Conservation (phyloP, 2,888 invertebrate species). For the Cloeon dipterum region DNA sequence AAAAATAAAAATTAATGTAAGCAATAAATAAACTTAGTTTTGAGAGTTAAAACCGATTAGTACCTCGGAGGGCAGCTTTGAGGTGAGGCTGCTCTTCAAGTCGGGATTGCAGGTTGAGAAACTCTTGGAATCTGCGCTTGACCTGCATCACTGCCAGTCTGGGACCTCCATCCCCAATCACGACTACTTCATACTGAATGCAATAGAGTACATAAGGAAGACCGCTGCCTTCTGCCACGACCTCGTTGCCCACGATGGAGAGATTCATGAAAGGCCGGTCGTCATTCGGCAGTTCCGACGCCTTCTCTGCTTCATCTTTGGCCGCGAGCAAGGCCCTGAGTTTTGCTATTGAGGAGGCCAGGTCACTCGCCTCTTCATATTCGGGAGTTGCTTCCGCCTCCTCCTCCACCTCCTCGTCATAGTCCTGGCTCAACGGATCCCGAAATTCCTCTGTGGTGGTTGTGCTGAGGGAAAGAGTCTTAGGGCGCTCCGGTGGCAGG, state of each 20-base stretch:
- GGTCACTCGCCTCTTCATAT: conserved; percentile 47
- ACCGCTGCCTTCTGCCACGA: conserved; percentile 8
- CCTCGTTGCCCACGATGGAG: conserved; percentile 14
- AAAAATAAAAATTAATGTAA: neutral
- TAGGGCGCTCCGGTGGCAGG: too few species aligned
- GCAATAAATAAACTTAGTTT: neutral
- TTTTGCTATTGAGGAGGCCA: conserved; percentile 47
- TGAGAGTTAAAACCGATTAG: neutral
- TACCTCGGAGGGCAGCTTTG: conserved; percentile 9
- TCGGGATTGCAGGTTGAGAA: conserved; percentile 20
- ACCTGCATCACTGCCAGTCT: conserved; percentile 15
- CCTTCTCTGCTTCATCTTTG: conserved; percentile 4
- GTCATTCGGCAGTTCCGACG: conserved; percentile 10
- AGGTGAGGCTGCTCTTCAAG: conserved; percentile 18
- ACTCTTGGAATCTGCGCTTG: conserved; percentile 22
- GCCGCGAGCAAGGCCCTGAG: conserved; percentile 34
- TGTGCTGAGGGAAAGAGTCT: too few species aligned
- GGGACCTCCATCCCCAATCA: conserved; percentile 10
- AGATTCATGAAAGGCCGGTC: conserved; percentile 14
- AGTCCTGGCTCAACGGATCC: too few species aligned
- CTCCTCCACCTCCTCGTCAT: too few species aligned
- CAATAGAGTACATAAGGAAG: neutral
- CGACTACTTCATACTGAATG: conserved; percentile 15
- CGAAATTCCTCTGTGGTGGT: too few species aligned
- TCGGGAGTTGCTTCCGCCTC: conserved; percentile 27